Evolutionary conservation across 1,140 invertebrate genomes (phyloP).

Genomic region (Spodoptera litura): DNA sequence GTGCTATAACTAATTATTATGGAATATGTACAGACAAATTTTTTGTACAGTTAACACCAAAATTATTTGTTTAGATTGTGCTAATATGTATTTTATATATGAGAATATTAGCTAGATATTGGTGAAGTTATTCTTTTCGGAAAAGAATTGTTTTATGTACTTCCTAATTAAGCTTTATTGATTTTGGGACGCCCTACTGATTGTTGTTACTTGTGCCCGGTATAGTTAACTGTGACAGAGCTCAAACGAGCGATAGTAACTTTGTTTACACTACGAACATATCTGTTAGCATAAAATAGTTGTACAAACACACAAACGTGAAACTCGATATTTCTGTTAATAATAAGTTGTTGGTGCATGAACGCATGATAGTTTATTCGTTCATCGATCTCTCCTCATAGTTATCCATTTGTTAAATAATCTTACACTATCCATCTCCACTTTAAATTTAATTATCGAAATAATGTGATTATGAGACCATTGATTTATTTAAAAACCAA

Average conservation of each 20-base stretch:
- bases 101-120: constrained; percentile 60
- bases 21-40: constrained; percentile 55
- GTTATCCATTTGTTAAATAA: constrained; percentile 46
- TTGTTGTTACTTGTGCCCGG: constrained; percentile 46
- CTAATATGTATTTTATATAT: constrained; percentile 63
- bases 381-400: constrained; percentile 47
- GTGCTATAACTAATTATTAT: constrained; percentile 59
- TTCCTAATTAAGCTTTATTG: constrained; percentile 73
- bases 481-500: constrained; percentile 80
- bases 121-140: constrained; percentile 82
- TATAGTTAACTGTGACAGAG: constrained; percentile 45
- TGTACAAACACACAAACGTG: constrained; percentile 40
- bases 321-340: constrained; percentile 41
- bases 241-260: constrained; percentile 39
- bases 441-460: constrained; percentile 57
- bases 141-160: constrained; percentile 80
- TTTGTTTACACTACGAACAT: constrained; percentile 39
- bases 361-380: constrained; percentile 43
- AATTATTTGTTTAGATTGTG: constrained; percentile 59
- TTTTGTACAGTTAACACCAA: constrained; percentile 66
- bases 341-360: constrained; percentile 43
- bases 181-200: constrained; percentile 58
- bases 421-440: constrained; percentile 47
- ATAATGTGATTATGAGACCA: constrained; percentile 83
- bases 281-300: constrained; percentile 48